These are phyloP conservation scores for Urechis unicinctus DNA, from an alignment of 2,888 invertebrate species.

Conservation along the genomic window DNA sequence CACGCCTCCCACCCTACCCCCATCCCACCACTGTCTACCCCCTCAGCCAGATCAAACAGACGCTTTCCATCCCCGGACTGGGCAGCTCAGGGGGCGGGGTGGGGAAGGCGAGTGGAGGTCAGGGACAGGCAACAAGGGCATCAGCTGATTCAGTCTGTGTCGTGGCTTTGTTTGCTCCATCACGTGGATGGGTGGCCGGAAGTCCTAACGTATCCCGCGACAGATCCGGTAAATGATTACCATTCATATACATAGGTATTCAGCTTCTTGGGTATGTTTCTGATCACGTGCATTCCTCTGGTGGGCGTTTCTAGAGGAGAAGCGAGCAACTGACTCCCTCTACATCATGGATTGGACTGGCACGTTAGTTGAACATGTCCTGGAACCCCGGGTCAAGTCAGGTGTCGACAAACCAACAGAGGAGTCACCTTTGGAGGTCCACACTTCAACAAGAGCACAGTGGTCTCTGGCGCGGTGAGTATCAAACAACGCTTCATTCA, in stretches of 20 bases:
- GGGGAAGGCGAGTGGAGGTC: constrained; percentile 1
- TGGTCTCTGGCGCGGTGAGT: constrained; percentile 66
- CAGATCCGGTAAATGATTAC: constrained; percentile 3
- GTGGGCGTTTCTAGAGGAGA: constrained; percentile 42
- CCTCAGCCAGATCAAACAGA: constrained; percentile 73
- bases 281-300: background rate
- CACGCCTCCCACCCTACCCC: constrained; percentile 84
- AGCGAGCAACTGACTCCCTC: constrained; percentile 69
- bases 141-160: constrained; percentile 60
- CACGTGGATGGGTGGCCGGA: constrained; percentile 65
- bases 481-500: too few relatives aligned
- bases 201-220: constrained; percentile 40
- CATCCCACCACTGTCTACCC: constrained; percentile 74
- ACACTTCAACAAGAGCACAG: constrained; percentile 79
- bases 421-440: constrained; percentile 60
- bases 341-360: constrained; percentile 86
- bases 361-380: constrained; percentile 76
- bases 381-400: constrained; percentile 59
- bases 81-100: constrained; percentile 1
- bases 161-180: constrained; percentile 71
- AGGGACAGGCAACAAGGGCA: constrained; percentile 1
- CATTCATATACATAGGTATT: too few relatives aligned
- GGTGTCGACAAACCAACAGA: constrained; percentile 31
- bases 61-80: constrained; percentile 30
- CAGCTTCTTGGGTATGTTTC: background rate